These are phyloP conservation scores for Syrmaticus mikado DNA, from an alignment of 2,113 vertebrate species.

Conservation along the genomic window DNA sequence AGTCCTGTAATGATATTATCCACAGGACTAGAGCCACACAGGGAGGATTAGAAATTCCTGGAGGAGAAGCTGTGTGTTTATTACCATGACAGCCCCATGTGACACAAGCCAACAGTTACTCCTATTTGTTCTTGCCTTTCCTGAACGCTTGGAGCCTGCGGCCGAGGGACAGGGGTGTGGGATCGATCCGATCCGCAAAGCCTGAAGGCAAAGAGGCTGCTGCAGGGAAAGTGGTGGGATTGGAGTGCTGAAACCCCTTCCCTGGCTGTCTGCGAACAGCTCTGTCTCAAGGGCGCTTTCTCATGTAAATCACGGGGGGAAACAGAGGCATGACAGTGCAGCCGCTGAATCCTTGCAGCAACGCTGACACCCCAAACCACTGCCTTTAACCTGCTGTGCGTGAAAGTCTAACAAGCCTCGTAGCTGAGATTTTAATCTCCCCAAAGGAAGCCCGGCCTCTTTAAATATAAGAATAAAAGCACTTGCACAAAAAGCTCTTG, in stretches of 20 bases:
- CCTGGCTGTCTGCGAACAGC: background rate
- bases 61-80: slow-evolving; percentile 77
- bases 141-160: background rate
- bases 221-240: background rate
- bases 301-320: background rate
- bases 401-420: background rate
- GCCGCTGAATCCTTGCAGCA: background rate
- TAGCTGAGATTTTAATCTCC: background rate
- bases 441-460: background rate
- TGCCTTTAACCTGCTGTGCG: background rate
- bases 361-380: background rate
- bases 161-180: background rate
- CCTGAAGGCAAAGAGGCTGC: background rate
- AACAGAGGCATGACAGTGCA: background rate
- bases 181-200: background rate
- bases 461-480: background rate
- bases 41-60: slow-evolving; percentile 78
- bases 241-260: background rate
- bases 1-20: slow-evolving; percentile 87
- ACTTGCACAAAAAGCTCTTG: slow-evolving; percentile 46
- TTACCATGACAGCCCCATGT: slow-evolving; percentile 75
- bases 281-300: background rate
- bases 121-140: background rate
- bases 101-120: slow-evolving; percentile 79
- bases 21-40: slow-evolving; percentile 78